Evolutionary conservation across 2,113 vertebrate species (phyloP), one percentile per base, ranked within the genome.

Genomic region (Callionymus lyra): DNA sequence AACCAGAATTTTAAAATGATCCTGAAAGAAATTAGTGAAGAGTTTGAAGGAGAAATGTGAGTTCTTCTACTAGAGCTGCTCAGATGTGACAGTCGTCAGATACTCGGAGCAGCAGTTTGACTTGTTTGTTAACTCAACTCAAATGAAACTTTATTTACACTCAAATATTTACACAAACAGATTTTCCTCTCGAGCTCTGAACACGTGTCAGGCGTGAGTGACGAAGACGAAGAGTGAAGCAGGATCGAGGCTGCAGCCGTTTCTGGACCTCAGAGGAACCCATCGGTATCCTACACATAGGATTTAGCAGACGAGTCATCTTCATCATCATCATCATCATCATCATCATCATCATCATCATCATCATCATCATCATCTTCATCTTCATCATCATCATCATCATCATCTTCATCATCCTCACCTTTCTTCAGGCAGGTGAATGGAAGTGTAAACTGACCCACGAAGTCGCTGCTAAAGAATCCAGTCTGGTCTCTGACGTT

Each of bases 401-500:
- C 18, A 42, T 27, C 8, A 27, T 3, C 1, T 15, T 38, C 34
- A 34, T 34, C 16, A 10, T 44, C 14, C 70, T 85, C 84, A 95
- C 91, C 91, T 92, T 82, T 89, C 44, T 61, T 86, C 63, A 93
- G 68, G 71, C 89, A 86, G 41, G 53, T 60, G 59, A 95, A 63
- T 54, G 90, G 89, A 65, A 92, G 63, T 3, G 88, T 89, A 65
- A 85, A 93, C 64, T 93, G 91, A 21, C 86, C 91, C 10, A 93
- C 81, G 58, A 92, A 90, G 12, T 92, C 88, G 3, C 80, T 90
- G 63, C 49, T 63, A 31, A 72, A 10, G 34, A 90, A 5, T 16
- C 82, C 70, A 2, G 76, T 42, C 49, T 87, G 85, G 57, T 84
- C 86, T 44, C 86, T 59, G 34, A 90, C 84, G 55, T 77, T 82